Evolutionary conservation across 2,888 invertebrate genomes (phyloP).

Genomic region (Lucinisca nassula): DNA sequence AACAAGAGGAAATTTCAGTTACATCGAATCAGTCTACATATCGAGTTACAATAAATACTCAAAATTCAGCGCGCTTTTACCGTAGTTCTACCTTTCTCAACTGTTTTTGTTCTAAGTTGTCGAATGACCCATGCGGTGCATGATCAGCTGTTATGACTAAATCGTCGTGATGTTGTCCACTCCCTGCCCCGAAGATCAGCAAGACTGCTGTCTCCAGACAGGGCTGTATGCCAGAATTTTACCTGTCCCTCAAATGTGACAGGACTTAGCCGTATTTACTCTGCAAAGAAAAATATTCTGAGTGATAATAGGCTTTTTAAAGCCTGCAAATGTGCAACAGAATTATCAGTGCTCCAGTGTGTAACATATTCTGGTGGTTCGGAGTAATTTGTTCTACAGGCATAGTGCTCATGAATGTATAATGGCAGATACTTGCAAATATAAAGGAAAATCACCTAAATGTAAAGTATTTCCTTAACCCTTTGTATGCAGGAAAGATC

Average conservation of each 20-base stretch:
- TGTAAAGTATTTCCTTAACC: too few species aligned
- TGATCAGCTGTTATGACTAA: neutral
- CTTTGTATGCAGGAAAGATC: too few species aligned
- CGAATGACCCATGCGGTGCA: neutral
- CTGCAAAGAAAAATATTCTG: conserved; percentile 73
- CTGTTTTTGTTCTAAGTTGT: conserved; percentile 13
- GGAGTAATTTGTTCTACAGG: too few species aligned
- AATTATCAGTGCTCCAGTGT: too few species aligned
- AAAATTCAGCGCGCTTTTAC: conserved; percentile 2
- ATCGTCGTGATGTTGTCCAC: neutral
- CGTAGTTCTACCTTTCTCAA: conserved; percentile 10
- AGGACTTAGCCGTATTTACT: conserved; percentile 17
- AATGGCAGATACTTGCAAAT: too few species aligned
- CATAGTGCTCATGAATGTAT: too few species aligned
- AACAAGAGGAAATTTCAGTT: neutral
- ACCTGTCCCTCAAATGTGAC: neutral
- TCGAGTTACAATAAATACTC: neutral
- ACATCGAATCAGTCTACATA: conserved; percentile 2
- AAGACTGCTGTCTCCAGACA: neutral
- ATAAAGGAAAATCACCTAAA: too few species aligned
- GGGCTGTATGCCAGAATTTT: neutral
- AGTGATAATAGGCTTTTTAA: conserved; percentile 30
- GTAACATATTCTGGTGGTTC: too few species aligned
- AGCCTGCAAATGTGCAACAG: too few species aligned
- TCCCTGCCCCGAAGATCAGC: neutral